These are phyloP conservation scores for Dione juno DNA, from an alignment of 2,888 invertebrate genomes.

Conservation along the genomic window DNA sequence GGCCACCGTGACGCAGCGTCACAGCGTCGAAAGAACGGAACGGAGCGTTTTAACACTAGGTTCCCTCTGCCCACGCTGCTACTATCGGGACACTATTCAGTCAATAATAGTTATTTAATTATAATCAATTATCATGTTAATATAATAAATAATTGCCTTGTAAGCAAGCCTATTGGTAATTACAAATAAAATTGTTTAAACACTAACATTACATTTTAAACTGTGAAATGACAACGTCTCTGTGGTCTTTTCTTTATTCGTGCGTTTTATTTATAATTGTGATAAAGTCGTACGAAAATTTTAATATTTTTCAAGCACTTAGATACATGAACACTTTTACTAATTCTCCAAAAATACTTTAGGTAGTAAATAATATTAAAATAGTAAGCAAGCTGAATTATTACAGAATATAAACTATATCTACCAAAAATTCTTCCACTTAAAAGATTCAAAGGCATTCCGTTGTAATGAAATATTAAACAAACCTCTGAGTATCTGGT, in stretches of 20 bases:
- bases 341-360: no score
- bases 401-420: slow-evolving; percentile 3
- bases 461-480: slow-evolving; percentile 35
- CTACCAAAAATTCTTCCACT: slow-evolving; percentile 7
- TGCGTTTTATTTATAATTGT: neutral
- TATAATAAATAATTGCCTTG: neutral
- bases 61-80: no score
- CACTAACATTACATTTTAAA: slow-evolving; percentile 6
- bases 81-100: no score
- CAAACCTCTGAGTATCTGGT: slow-evolving; percentile 99
- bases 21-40: no score
- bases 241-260: neutral
- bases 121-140: neutral
- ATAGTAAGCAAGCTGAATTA: neutral
- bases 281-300: neutral
- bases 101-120: no score
- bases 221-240: neutral
- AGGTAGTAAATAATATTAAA: neutral
- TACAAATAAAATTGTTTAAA: neutral
- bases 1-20: no score
- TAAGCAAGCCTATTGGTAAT: neutral
- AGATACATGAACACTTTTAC: neutral
- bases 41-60: no score
- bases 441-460: slow-evolving; percentile 29
- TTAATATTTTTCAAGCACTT: neutral